phyloP scores from a whole-genome alignment of 2,113 vertebrate species.

The Catharus fuscescens region DNA sequence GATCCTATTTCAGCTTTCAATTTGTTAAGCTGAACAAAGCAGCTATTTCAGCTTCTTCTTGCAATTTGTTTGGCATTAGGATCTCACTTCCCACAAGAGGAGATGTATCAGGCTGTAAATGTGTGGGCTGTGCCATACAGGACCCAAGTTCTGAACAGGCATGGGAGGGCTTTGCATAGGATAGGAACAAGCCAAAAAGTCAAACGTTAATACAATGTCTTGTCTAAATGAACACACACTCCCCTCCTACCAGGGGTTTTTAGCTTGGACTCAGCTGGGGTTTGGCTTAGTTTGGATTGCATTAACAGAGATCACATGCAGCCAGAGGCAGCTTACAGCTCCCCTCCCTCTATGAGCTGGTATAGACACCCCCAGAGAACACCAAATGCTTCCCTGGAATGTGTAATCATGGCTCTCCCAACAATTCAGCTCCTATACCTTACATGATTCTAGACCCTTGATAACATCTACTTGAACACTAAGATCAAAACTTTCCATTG shows the following conservation, averaged over 20 bases:
- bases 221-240: not conserved
- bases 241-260: not conserved
- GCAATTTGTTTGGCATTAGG: not conserved
- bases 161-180: not conserved
- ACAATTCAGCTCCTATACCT: not conserved
- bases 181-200: not conserved
- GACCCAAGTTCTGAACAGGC: not conserved
- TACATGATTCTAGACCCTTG: not conserved
- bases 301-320: not conserved
- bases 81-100: not conserved
- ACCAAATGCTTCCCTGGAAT: not conserved
- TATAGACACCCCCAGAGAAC: not conserved
- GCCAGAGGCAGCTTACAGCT: not conserved
- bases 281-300: not conserved
- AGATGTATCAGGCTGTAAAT: not conserved
- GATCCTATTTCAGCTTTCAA: not conserved
- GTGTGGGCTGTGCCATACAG: not conserved
- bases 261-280: not conserved
- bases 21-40: not conserved
- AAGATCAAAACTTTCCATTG: not conserved
- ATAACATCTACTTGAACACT: not conserved
- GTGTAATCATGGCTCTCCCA: not conserved
- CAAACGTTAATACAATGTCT: fast-evolving
- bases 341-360: not conserved
- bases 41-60: not conserved